Base-by-base conservation (phyloP, 2,113 vertebrate species). In the Meleagris gallopavo region DNA sequence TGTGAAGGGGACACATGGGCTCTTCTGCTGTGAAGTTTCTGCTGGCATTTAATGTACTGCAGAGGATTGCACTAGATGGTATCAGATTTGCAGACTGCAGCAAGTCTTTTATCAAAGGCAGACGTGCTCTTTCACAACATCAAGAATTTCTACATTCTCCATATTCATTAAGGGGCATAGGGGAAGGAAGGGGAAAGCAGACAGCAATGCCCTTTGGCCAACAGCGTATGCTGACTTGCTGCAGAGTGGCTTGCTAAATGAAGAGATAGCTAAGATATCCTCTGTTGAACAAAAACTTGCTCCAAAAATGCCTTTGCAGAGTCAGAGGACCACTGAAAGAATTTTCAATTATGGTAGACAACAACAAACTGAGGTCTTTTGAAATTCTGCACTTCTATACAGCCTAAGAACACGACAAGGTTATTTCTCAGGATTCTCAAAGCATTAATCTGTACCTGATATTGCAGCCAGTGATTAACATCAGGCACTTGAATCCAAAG, bases 71-170 rank as follows among this genome's bases (percentile, higher is more conserved):
- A 94, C 75, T 87, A 75, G 52, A 82, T 83, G 60, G 29, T 57
- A 61, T 38, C 87, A 82, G 85, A 75, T 94, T 61, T 96, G 95
- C 95, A 94, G 84, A 94, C 92, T 96, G 97, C 96, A 97, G 96
- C 93, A 82, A 82, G 92, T 82, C 87, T 95, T 93, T 96, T 75
- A 93, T 55, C 45, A 67, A 66, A 92, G 76, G 79, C 38, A 67
- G 87, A 93, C 38, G 2, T 29, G 72, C 43, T 83, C 85, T 76
- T 60, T 95, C 61, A 32, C 27, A 95, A 90, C 19, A 57, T 48
- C 70, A 92, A 91, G 79, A 76, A 45, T 78, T 77, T 72, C 52
- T 36, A 50, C 10, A 30, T 67, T 65, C 81, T 91, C 89, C 66
- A 29, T 66, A 87, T 78, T 88, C 81, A 95, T 64, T 60, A 75